Evolutionary conservation across 1,140 invertebrate genomes (phyloP), one percentile per base, ranked within the genome.

Genomic region (Macrobrachium rosenbergii): DNA sequence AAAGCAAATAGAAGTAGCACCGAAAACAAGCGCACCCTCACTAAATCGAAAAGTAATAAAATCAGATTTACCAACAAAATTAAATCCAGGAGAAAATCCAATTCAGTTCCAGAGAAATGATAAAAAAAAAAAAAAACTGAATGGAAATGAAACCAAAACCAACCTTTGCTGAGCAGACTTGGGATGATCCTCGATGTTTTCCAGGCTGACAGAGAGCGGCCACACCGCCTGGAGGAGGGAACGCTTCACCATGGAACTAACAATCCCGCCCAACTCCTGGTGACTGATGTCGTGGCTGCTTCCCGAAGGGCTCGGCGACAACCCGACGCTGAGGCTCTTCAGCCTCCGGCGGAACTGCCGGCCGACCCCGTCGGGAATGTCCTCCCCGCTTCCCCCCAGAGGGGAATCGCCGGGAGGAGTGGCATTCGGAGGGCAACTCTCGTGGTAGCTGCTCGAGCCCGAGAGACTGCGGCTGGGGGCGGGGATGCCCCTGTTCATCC

Each of bases 171-270:
- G 77, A 0, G 45, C 37, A 10, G 62, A 7, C 58, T 75, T 81
- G 16, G 80, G 77, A 7, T 87, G 78, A 11, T 59, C 84, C 23
- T 87, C 84, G 10, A 87, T 87, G 79, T 87, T 81, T 21, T 87
- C 84, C 16, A 87, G 64, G 21, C 84, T 87, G 75, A 87, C 52
- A 8, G 84, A 87, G 78, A 87, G 84, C 7, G 84, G 84, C 84
- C 84, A 87, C 23, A 77, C 84, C 6, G 84, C 84, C 84, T 87
- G 84, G 58, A 87, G 58, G 16, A 87, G 64, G 0, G 78, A 81
- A 17, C 79, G 64, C 23, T 78, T 52, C 14, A 87, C 84, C 63
- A 87, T 73, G 17, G 77, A 75, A 14, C 72, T 81, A 21, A 87
- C 84, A 23, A 87, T 62, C 8, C 69, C 75, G 2, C 78, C 78